Conservation (phyloP, 35 echinoderm and acorn worm species). For the Lytechinus variegatus region DNA sequence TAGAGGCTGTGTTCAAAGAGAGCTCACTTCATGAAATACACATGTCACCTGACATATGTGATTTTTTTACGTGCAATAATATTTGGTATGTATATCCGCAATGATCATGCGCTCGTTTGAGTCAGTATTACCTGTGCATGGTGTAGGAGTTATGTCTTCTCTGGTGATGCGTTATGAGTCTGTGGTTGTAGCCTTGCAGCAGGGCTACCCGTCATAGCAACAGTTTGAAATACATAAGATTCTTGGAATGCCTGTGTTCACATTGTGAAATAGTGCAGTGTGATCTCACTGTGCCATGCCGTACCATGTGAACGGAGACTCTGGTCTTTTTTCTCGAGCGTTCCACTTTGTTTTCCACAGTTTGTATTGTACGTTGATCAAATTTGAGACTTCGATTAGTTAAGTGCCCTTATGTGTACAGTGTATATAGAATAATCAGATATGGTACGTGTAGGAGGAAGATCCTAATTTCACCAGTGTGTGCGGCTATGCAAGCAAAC, state of each 20-base stretch:
- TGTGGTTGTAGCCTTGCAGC: neutral
- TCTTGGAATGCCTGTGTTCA: neutral
- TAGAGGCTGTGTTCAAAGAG: neutral
- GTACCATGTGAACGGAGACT: neutral
- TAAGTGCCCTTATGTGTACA: constrained; percentile 39
- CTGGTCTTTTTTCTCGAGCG: neutral
- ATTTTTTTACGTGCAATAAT: constrained; percentile 7
- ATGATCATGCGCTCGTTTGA: neutral
- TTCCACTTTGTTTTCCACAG: constrained; percentile 26
- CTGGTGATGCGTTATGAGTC: neutral
- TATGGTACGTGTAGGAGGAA: neutral
- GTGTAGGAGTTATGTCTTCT: neutral
- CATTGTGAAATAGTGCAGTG: neutral
- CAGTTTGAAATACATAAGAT: neutral
- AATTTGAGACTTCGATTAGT: neutral
- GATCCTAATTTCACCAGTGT: neutral
- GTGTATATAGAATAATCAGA: constrained; percentile 31
- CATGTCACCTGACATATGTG: neutral
- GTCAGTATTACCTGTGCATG: neutral
- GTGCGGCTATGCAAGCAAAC: constrained; percentile 16
- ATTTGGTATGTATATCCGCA: neutral
- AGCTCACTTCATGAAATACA: neutral
- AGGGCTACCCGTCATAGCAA: neutral
- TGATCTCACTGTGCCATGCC: neutral
- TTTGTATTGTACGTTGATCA: neutral